Evolutionary conservation across 1,140 invertebrate species (phyloP), one percentile per base, ranked within the genome.

Genomic region (Triops cancriformis): DNA sequence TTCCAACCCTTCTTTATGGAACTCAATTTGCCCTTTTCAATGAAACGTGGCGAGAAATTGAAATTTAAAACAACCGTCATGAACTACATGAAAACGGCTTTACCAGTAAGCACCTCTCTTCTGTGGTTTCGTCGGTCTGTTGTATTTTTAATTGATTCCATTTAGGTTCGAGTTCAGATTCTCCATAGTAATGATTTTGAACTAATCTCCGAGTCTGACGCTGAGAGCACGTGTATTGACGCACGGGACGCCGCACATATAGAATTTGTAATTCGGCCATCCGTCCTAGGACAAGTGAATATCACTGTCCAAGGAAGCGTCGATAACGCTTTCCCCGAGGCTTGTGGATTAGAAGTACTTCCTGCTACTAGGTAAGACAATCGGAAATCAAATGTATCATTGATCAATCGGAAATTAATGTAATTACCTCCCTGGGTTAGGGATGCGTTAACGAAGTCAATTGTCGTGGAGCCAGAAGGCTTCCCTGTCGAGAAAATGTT

Each of bases 1-100:
- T 91, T 91, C 81, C 89, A 91, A 80, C 88, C 89, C 0, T 93
- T 93, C 83, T 94, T 93, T 83, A 84, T 92, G 10, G 88, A 91
- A 79, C 85, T 92, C 31, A 87, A 88, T 76, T 82, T 92, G 7
- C 92, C 92, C 0, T 91, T 90, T 80, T 89, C 90, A 6, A 86
- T 93, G 0, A 90, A 91, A 81, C 85, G 90, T 12, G 89, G 88
- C 4, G 92, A 94, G 84, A 86, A 89, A 37, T 83, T 93, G 1
- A 87, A 87, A 1, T 83, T 93, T 73, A 89, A 91, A 83, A 89
- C 91, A 1, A 87, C 89, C 0, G 85, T 93, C 1, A 92, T 91
- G 83, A 94, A 94, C 83, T 93, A 93, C 82, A 82, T 92, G 81
- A 85, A 87, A 14, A 85, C 88, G 72, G 87, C 86, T 80, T 82